phyloP scores from a whole-genome alignment of 2,113 vertebrate species.

The Nasalis larvatus region DNA sequence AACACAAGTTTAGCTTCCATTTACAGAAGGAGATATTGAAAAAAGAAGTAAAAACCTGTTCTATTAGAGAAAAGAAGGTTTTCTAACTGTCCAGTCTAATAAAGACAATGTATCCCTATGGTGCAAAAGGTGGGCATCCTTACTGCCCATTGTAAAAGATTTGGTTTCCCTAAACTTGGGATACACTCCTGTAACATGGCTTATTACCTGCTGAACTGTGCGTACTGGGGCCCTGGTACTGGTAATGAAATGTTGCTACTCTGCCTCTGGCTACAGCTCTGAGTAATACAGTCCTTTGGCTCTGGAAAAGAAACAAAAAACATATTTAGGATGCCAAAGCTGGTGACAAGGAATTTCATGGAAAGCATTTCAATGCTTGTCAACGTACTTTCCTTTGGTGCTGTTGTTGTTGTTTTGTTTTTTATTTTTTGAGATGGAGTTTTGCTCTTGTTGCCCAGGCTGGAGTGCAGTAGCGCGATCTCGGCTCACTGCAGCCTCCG shows the following conservation, averaged over 20 bases:
- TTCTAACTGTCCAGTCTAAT: background rate
- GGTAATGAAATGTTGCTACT: background rate
- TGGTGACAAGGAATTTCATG: background rate
- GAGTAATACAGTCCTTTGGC: background rate
- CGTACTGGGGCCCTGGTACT: background rate
- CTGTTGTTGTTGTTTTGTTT: no score
- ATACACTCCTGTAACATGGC: background rate
- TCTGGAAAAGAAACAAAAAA: background rate
- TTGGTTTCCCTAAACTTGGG: background rate
- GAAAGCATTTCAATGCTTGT: background rate
- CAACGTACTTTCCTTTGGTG: accelerated
- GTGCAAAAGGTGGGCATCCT: background rate
- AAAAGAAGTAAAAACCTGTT: background rate
- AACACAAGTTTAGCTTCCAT: background rate
- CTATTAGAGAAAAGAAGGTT: background rate
- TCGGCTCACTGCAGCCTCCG: no score
- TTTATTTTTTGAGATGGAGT: no score
- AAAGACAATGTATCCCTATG: background rate
- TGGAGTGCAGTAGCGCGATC: accelerated
- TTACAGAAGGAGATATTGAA: background rate
- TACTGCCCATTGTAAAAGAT: background rate
- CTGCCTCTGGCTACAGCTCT: background rate
- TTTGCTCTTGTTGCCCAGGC: no score
- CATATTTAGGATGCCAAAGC: background rate
- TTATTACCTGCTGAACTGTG: background rate